phyloP scores from a whole-genome alignment of 2,113 vertebrate genomes.

The Megatriorchis doriae region DNA sequence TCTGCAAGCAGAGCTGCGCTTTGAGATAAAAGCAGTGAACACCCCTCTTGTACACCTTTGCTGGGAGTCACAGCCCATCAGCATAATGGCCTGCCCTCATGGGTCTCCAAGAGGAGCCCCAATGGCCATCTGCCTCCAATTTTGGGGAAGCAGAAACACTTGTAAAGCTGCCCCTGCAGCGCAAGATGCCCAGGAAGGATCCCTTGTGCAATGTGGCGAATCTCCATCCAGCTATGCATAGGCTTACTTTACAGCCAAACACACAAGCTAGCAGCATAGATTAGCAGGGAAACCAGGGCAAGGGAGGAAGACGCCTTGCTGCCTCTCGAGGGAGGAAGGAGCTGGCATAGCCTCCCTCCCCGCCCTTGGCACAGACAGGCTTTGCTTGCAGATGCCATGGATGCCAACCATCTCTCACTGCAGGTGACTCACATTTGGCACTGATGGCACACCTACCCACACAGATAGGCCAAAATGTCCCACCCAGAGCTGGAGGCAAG shows the following conservation, averaged over 20 bases:
- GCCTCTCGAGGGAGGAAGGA: neutral
- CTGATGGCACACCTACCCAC: rapidly evolving
- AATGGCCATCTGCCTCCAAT: neutral
- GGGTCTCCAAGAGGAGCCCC: neutral
- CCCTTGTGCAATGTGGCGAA: neutral
- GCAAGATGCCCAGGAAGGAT: neutral
- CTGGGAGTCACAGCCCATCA: neutral
- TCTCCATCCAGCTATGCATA: neutral
- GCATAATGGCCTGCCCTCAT: rapidly evolving
- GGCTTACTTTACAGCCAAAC: neutral
- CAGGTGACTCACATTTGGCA: neutral
- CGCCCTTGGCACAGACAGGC: neutral
- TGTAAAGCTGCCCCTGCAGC: neutral
- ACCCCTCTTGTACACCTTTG: neutral
- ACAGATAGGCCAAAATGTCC: neutral
- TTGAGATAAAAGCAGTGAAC: neutral
- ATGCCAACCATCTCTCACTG: neutral
- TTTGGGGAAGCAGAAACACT: neutral
- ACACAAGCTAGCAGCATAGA: neutral
- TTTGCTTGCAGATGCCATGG: neutral
- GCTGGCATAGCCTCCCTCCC: neutral
- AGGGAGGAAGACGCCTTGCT: neutral
- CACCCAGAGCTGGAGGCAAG: neutral
- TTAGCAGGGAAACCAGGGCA: neutral
- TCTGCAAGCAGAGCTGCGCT: neutral